These are phyloP conservation scores for Clarias pachynema DNA, from an alignment of 2,797 vertebrate genomes.

Conservation along the genomic window DNA sequence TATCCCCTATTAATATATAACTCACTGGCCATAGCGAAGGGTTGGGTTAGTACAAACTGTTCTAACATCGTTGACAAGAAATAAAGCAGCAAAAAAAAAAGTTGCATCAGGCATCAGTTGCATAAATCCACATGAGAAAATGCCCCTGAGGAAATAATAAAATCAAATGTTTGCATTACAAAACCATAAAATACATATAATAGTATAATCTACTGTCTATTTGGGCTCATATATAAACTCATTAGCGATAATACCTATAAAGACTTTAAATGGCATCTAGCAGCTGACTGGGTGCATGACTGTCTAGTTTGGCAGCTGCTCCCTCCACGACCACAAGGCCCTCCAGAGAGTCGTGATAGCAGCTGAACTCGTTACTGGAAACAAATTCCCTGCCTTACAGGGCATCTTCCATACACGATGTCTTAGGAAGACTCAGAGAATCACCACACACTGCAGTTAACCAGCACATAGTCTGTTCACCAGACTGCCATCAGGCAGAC, in stretches of 20 bases:
- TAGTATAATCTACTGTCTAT: neutral
- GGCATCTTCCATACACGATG: too few species aligned
- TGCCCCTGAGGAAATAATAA: neutral
- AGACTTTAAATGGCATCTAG: neutral
- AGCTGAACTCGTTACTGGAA: too few species aligned
- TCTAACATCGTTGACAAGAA: neutral
- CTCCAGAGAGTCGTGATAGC: too few species aligned
- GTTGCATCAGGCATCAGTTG: neutral
- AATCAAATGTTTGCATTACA: too few species aligned
- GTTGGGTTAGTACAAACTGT: neutral
- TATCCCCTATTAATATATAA: neutral
- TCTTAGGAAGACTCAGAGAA: too few species aligned
- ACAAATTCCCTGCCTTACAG: too few species aligned
- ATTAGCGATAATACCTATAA: conserved; percentile 2
- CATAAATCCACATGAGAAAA: neutral
- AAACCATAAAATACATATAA: neutral
- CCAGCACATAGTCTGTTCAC: too few species aligned
- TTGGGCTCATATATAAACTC: neutral
- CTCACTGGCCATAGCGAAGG: neutral
- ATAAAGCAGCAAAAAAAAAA: conserved; percentile 2
- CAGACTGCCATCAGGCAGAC: too few species aligned
- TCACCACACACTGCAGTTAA: too few species aligned
- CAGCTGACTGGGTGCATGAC: neutral
- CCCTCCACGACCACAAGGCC: neutral
- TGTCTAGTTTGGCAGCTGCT: neutral